Percentiles rank a stretch among this genome's conserved stretches.
phyloP scores from a whole-genome alignment of 2,113 vertebrate species.

The Aphyosemion australe region DNA sequence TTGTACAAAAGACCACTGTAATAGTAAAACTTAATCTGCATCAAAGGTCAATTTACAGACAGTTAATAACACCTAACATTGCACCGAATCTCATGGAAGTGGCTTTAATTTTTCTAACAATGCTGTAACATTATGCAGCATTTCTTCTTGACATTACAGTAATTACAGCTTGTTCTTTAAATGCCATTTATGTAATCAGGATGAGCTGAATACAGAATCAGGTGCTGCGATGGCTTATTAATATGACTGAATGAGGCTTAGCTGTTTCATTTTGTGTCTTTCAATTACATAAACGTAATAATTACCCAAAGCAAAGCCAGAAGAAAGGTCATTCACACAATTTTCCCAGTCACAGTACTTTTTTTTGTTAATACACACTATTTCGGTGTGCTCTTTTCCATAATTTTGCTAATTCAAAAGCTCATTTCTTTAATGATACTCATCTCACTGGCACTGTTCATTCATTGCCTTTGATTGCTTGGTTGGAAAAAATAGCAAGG shows the following conservation, averaged over 20 bases:
- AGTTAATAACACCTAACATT: slow-evolving; percentile 13
- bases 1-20: background rate
- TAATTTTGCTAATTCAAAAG: slow-evolving; percentile 34
- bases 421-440: slow-evolving; percentile 43
- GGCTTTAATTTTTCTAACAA: slow-evolving; percentile 29
- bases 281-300: slow-evolving; percentile 29
- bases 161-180: slow-evolving; percentile 39
- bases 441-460: slow-evolving; percentile 16
- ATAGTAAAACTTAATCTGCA: background rate
- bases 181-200: slow-evolving; percentile 22
- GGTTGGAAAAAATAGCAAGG: background rate
- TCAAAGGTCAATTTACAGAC: slow-evolving; percentile 5
- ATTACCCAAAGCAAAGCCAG: slow-evolving; percentile 23
- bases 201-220: slow-evolving; percentile 7
- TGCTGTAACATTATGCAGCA: slow-evolving; percentile 18
- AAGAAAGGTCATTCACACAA: slow-evolving; percentile 30
- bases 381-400: slow-evolving; percentile 15
- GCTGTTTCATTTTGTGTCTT: slow-evolving; percentile 39
- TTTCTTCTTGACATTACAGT: slow-evolving; percentile 40
- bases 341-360: slow-evolving; percentile 20
- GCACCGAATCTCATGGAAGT: slow-evolving; percentile 10
- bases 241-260: slow-evolving; percentile 20
- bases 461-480: slow-evolving; percentile 1
- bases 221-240: slow-evolving; percentile 19
- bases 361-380: slow-evolving; percentile 10